Percentiles rank a stretch among this genome's conserved stretches.
These are phyloP conservation scores for Tangara arthus DNA, from an alignment of 2,797 vertebrate species.

Conservation along the genomic window DNA sequence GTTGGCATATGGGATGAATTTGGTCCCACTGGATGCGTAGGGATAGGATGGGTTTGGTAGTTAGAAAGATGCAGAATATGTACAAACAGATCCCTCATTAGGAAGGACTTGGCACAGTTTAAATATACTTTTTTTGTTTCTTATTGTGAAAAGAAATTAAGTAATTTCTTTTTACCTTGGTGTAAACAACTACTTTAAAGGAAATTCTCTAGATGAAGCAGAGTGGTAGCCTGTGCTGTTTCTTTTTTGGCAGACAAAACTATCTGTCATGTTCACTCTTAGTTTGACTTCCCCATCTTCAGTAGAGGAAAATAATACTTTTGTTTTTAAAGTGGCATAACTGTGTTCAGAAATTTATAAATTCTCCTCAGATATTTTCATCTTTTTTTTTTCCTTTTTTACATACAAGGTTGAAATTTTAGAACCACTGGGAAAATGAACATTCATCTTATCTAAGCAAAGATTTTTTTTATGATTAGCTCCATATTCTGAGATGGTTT, in stretches of 20 bases:
- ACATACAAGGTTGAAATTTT: neutral
- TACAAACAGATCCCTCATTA: neutral
- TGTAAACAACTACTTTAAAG: neutral
- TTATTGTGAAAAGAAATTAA: neutral
- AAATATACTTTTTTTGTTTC: neutral
- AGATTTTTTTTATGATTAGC: neutral
- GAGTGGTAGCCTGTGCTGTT: neutral
- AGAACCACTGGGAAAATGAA: neutral
- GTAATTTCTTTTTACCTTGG: neutral
- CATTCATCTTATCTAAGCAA: neutral
- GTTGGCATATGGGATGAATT: neutral
- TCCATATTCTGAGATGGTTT: neutral
- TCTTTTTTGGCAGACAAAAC: neutral
- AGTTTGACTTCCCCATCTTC: neutral
- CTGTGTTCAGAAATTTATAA: neutral
- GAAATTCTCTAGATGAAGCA: neutral
- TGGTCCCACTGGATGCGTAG: neutral
- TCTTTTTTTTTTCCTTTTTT: neutral
- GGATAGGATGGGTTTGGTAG: neutral
- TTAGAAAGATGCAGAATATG: neutral
- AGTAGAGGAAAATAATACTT: neutral
- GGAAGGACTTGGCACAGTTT: neutral
- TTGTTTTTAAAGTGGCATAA: neutral
- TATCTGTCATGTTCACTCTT: neutral
- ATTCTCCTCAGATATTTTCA: neutral